Percentiles rank a stretch among this genome's conserved stretches.
These are phyloP conservation scores for Calliopsis andreniformis DNA, from an alignment of 1,140 invertebrate genomes.

Conservation along the genomic window DNA sequence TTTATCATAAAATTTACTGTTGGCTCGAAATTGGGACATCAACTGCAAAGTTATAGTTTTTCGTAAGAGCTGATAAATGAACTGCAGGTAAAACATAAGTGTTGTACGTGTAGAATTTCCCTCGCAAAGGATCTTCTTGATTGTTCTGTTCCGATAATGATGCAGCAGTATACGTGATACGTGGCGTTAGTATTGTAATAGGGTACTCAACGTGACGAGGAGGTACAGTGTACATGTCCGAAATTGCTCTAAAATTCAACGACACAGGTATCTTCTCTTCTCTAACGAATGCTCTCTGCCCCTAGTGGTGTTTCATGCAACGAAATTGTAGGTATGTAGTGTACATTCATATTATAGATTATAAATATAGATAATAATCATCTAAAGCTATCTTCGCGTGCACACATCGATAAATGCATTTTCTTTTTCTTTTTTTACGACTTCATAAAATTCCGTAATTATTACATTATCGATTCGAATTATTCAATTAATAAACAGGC, in stretches of 20 bases:
- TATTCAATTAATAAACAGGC: not conserved
- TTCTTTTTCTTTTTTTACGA: not conserved
- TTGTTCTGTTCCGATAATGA: not conserved
- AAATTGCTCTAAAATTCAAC: conserved; percentile 17
- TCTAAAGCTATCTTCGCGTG: no score
- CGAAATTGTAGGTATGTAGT: not conserved
- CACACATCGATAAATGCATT: no score
- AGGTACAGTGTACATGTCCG: not conserved
- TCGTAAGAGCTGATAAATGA: not conserved
- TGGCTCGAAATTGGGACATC: conserved; percentile 6
- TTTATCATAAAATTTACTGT: conserved; percentile 29
- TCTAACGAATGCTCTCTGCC: not conserved
- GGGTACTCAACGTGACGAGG: conserved; percentile 30
- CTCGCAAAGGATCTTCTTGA: not conserved
- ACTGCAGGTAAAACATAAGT: not conserved
- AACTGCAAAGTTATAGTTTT: conserved; percentile 29
- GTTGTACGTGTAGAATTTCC: conserved; percentile 37
- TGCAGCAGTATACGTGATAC: not conserved
- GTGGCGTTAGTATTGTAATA: conserved; percentile 25
- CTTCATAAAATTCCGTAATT: not conserved
- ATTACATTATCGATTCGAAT: not conserved
- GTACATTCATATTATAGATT: no score
- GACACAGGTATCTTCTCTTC: not conserved
- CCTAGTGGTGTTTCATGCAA: conserved; percentile 34
- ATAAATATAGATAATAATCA: no score